Evolutionary conservation across 2,113 vertebrate species (phyloP), one percentile per base, ranked within the genome.

Genomic region (Mirounga angustirostris): DNA sequence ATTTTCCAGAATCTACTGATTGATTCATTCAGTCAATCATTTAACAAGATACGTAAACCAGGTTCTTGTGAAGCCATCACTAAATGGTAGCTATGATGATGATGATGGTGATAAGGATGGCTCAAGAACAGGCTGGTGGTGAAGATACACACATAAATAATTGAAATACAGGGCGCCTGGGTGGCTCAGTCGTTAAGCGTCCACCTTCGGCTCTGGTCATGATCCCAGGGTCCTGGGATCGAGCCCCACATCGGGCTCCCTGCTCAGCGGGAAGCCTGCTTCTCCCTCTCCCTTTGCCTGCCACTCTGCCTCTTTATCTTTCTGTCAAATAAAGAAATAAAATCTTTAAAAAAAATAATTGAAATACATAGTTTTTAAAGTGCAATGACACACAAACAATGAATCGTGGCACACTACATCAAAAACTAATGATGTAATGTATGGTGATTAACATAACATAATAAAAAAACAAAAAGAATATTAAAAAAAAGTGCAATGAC

Each of bases 271-370:
- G 46, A 46, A 46, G 46, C 46, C 46, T 46, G 46, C 1, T 46
- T 46, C 46, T 46, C 46, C 46, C 46, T 46, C 46, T 46, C 8
- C 46, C 46, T 40, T 40, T 40, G 40, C 40, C 40, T 40, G 40
- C 40, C 40, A 40, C 40, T 40, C 40, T 40, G 40, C 40, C 40
- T 40, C 40, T 40, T 40, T 40, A 40, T 40, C 40, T 40, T 40
- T 46, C 46, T 46, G 1, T 46, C 46, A 46, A 46, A 46, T 46
- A 46, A 46, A 46, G 7, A 46, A 46, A 46, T 46, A 46, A 46
- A 8, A 9, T 8, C 46, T 8, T 46, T 46, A 46, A 46, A 9
- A 46, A 46, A 33, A 22, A 24, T 0, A 22, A 24, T 0, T 18
- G 61, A 84, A 40, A 59, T 33, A 24, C 7, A 46, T 2, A 43